Conservation (phyloP, 2,797 vertebrate genomes). For the Pelodytes ibericus region DNA sequence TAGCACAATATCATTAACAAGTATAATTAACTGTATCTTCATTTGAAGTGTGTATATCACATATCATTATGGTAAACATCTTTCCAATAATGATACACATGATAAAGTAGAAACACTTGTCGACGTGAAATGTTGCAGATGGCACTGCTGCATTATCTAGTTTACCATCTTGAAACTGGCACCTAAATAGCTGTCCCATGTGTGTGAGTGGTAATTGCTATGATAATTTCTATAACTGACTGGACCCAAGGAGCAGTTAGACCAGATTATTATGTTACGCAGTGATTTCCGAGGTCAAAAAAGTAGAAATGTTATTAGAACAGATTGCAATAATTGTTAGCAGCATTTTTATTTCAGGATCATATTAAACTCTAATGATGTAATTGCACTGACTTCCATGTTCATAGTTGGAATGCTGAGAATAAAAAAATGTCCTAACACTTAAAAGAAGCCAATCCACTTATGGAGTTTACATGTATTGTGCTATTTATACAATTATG, state of each 20-base stretch:
- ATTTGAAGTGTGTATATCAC: constrained; percentile 1
- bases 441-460: too few species aligned
- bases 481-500: too few species aligned
- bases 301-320: constrained; percentile 44
- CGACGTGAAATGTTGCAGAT: constrained; percentile 42
- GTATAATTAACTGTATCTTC: background rate
- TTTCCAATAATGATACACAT: background rate
- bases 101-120: constrained; percentile 32
- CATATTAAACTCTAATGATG: constrained; percentile 23
- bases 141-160: constrained; percentile 42
- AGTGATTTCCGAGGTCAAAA: constrained; percentile 46
- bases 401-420: constrained; percentile 2
- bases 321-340: constrained; percentile 51
- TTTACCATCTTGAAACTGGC: constrained; percentile 48
- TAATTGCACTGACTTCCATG: constrained; percentile 34
- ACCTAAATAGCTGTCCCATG: constrained; percentile 47
- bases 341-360: constrained; percentile 41
- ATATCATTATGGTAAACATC: constrained; percentile 11
- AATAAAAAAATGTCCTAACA: background rate
- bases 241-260: constrained; percentile 41
- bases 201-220: constrained; percentile 40
- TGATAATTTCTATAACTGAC: constrained; percentile 46
- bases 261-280: constrained; percentile 41
- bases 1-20: too few species aligned
- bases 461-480: too few species aligned